A percentile compares a stretch with the other conserved stretches of the same genome.
Conservation (phyloP, 2,888 invertebrate genomes). For the Nymphalis polychloros region DNA sequence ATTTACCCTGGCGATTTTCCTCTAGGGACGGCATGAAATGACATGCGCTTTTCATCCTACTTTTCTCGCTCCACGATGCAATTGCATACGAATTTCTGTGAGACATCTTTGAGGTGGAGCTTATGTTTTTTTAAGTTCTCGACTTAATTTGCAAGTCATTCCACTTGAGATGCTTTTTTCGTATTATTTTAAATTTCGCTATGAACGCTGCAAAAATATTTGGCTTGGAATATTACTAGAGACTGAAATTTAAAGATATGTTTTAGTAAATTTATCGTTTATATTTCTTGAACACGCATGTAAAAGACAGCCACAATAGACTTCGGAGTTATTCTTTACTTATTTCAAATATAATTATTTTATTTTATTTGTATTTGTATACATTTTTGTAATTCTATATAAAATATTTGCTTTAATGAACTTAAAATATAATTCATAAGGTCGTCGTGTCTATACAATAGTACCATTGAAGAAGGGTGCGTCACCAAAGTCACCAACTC, state of each 20-base stretch:
- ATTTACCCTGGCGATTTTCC: constrained; percentile 70
- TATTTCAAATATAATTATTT: background rate
- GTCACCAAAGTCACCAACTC: constrained; percentile 60
- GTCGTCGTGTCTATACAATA: constrained; percentile 37
- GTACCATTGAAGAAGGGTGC: constrained; percentile 41
- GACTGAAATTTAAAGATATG: constrained; percentile 4
- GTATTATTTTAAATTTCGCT: constrained; percentile 30
- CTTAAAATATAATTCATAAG: background rate
- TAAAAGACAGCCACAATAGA: background rate
- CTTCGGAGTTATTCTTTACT: background rate
- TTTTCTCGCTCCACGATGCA: constrained; percentile 53
- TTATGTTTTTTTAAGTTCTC: constrained; percentile 38
- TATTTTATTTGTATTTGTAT: background rate
- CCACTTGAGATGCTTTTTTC: constrained; percentile 22
- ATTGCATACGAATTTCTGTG: constrained; percentile 54
- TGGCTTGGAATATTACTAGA: constrained; percentile 11
- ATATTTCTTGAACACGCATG: background rate
- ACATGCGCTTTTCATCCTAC: constrained; percentile 58
- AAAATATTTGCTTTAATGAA: background rate
- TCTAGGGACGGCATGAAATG: constrained; percentile 63
- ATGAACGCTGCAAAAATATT: constrained; percentile 19
- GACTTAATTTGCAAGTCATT: constrained; percentile 39
- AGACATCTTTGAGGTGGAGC: constrained; percentile 39
- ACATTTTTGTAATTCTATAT: background rate
- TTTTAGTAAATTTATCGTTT: background rate